Percentiles rank a stretch among this genome's conserved stretches.
These are phyloP conservation scores for Tetramorium parvispinum DNA, from an alignment of 1,140 invertebrate species.

Conservation along the genomic window DNA sequence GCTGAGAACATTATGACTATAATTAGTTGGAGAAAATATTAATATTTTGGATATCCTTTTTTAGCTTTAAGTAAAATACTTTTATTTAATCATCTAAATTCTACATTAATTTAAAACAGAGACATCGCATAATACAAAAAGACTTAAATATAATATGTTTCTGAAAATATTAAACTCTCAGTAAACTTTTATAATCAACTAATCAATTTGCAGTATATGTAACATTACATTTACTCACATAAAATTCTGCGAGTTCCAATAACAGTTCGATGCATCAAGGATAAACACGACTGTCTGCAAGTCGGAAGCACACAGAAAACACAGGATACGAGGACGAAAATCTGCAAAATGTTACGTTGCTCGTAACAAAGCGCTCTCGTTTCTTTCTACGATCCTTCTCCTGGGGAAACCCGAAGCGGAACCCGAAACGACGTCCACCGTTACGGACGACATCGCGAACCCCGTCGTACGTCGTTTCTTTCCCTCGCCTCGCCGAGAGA, in stretches of 20 bases:
- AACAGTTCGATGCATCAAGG: not conserved
- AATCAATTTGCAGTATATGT: not conserved
- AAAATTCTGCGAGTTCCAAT: not conserved
- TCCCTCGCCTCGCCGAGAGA: slow-evolving; percentile 28
- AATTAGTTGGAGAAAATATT: not conserved
- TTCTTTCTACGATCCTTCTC: slow-evolving; percentile 51
- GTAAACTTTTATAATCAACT: not conserved
- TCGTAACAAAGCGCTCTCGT: slow-evolving; percentile 55
- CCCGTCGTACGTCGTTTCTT: slow-evolving; percentile 49
- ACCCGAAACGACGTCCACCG: slow-evolving; percentile 55
- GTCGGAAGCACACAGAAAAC: not conserved
- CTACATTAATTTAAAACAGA: not conserved
- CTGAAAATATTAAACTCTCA: not conserved
- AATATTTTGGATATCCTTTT: not conserved
- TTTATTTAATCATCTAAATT: not conserved
- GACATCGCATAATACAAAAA: not conserved
- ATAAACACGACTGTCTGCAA: slow-evolving; percentile 2
- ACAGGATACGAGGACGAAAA: not conserved
- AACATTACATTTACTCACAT: not conserved
- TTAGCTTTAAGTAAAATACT: not conserved
- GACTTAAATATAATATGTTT: too few species aligned
- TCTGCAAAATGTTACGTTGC: slow-evolving; percentile 44
- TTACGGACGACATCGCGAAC: slow-evolving; percentile 35
- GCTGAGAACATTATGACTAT: not conserved
- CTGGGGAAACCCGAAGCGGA: slow-evolving; percentile 47